These are phyloP conservation scores for Noctua janthe DNA, from an alignment of 2,888 invertebrate genomes.

Conservation along the genomic window DNA sequence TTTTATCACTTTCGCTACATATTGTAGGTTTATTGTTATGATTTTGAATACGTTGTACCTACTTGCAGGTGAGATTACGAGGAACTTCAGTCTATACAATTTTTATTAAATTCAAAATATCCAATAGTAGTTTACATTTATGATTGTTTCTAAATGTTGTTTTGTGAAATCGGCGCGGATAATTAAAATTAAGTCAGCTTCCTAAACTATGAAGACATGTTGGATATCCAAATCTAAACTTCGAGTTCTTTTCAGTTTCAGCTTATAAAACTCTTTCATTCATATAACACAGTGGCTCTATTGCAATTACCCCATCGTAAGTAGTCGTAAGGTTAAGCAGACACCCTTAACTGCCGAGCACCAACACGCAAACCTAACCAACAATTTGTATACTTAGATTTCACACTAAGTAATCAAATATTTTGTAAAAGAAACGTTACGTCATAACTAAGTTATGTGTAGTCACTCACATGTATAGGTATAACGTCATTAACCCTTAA, in stretches of 20 bases:
- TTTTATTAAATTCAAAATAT: background rate
- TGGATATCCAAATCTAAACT: background rate
- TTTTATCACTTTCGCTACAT: background rate
- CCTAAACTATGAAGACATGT: background rate
- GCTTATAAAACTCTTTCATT: slow-evolving; percentile 7
- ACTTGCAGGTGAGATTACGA: background rate
- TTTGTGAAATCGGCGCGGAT: background rate
- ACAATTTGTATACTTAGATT: slow-evolving; percentile 33
- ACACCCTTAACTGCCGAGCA: background rate
- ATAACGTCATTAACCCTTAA: no score
- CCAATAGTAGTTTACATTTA: background rate
- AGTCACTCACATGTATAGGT: background rate
- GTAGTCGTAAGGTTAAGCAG: slow-evolving; percentile 22
- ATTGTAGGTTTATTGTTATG: background rate
- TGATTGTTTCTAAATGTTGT: background rate
- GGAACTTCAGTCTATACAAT: background rate
- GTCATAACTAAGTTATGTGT: slow-evolving; percentile 14
- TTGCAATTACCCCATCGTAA: slow-evolving; percentile 1
- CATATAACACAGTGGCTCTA: slow-evolving; percentile 8
- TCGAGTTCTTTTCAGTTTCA: background rate
- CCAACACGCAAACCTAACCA: slow-evolving; percentile 46
- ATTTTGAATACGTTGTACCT: background rate
- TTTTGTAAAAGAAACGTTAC: slow-evolving; percentile 2
- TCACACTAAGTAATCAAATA: slow-evolving; percentile 27
- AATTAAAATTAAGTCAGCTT: background rate